Evolutionary conservation across 30 jellyfish, hydroid and myxozoan species (phyloP).

Genomic region (Nemopilema nomurai): DNA sequence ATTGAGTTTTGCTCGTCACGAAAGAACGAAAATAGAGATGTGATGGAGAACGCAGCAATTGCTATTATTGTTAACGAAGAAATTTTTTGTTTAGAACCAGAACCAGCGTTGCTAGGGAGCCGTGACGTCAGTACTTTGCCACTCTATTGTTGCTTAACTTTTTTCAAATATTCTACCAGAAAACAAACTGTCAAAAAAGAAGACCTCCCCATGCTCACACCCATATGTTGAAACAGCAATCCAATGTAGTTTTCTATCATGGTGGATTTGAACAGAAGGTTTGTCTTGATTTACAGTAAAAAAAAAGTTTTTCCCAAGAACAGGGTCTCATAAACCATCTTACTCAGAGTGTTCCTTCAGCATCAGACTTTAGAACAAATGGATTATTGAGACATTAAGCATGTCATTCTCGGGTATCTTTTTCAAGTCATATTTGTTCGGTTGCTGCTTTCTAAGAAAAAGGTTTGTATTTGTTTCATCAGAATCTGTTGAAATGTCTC

Average conservation of each 20-base stretch:
- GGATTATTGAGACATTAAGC: conserved; percentile 21
- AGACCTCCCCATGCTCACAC: conserved; percentile 21
- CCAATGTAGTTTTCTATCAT: conserved; percentile 40
- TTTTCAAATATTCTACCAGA: conserved; percentile 21
- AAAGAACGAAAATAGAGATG: too few species aligned
- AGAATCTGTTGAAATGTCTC: conserved; percentile 1
- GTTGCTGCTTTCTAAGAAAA: neutral
- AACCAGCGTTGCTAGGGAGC: too few species aligned
- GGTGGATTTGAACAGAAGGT: conserved; percentile 23
- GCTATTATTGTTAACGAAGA: too few species aligned
- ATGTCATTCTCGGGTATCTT: conserved; percentile 3
- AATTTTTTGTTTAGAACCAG: too few species aligned
- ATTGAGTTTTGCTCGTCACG: too few species aligned
- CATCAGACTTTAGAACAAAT: conserved; percentile 31
- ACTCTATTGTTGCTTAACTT: conserved; percentile 8
- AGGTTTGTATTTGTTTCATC: conserved; percentile 1
- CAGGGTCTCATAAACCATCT: conserved; percentile 32
- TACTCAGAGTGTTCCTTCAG: conserved; percentile 8
- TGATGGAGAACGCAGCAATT: too few species aligned
- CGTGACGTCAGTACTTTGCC: too few species aligned
- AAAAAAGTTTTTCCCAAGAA: conserved; percentile 1
- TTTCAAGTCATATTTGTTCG: conserved; percentile 9
- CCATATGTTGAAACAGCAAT: conserved; percentile 1
- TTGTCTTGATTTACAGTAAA: neutral
- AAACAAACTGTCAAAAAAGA: conserved; percentile 22